Conservation (phyloP, 2,113 vertebrate species). For the Gasterosteus aculeatus region DNA sequence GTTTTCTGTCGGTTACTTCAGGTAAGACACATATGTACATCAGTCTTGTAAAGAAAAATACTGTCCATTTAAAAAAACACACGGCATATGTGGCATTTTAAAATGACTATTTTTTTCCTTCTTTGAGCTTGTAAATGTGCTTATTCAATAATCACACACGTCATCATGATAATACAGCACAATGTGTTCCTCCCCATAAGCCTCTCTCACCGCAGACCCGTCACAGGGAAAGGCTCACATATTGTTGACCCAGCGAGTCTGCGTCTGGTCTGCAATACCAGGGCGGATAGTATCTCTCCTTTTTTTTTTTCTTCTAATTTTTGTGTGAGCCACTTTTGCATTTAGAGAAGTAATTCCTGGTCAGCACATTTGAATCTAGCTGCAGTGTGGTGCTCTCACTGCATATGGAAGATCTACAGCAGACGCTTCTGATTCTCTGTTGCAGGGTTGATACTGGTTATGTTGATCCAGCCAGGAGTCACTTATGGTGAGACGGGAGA, state of each 20-base stretch:
- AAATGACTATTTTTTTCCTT: too few species aligned
- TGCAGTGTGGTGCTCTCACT: not conserved
- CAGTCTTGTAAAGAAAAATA: not conserved
- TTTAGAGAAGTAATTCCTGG: not conserved
- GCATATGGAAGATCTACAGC: not conserved
- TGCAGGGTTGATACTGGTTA: conserved; percentile 1
- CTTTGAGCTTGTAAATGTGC: not conserved
- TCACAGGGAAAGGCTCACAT: not conserved
- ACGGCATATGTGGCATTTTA: not conserved
- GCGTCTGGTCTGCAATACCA: not conserved
- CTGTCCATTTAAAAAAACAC: too few species aligned
- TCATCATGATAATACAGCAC: not conserved
- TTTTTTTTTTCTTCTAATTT: not conserved
- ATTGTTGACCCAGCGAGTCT: not conserved
- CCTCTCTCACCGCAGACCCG: not conserved
- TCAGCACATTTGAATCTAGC: not conserved
- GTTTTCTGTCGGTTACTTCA: not conserved
- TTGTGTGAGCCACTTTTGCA: not conserved
- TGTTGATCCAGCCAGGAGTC: not conserved
- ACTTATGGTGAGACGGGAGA: not conserved
- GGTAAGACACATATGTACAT: not conserved
- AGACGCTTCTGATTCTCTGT: not conserved
- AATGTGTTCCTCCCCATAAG: not conserved
- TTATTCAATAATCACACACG: not conserved
- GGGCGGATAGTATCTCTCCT: not conserved